Evolutionary conservation across 1,140 invertebrate genomes (phyloP).

Genomic region (Drosophila virilis): DNA sequence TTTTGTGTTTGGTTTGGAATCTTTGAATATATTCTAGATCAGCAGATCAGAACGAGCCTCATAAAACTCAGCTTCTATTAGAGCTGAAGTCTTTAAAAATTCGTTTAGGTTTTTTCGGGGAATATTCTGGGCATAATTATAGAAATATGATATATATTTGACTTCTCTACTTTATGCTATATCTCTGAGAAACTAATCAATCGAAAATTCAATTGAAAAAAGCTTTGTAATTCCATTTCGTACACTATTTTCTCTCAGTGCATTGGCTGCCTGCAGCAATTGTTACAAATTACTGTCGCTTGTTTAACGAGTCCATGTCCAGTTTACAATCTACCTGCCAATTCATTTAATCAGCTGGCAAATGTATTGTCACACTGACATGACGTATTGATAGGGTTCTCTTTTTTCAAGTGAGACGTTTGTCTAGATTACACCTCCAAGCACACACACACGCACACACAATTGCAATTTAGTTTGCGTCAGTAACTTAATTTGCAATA

Average conservation of each 20-base stretch:
- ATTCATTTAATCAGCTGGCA: slow-evolving; percentile 35
- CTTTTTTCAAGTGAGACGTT: background rate
- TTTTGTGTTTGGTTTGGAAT: too few species aligned
- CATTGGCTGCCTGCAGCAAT: background rate
- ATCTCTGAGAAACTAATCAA: too few species aligned
- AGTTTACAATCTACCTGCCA: slow-evolving; percentile 13
- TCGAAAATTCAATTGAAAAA: too few species aligned
- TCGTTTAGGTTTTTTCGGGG: too few species aligned
- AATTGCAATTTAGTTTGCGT: slow-evolving; percentile 28
- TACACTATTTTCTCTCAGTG: background rate
- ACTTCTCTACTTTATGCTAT: too few species aligned
- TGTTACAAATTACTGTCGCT: background rate
- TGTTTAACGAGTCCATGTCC: slow-evolving; percentile 1
- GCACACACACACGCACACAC: background rate
- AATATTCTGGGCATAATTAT: too few species aligned
- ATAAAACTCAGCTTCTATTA: too few species aligned
- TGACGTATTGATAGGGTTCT: slow-evolving; percentile 30
- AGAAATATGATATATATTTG: too few species aligned
- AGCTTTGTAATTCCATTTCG: too few species aligned
- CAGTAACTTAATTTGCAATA: slow-evolving; percentile 69
- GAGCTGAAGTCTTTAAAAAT: too few species aligned
- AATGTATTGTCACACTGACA: slow-evolving; percentile 24
- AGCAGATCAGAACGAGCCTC: too few species aligned
- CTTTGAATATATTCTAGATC: too few species aligned
- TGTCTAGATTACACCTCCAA: slow-evolving; percentile 23